Conservation (phyloP, 2,797 vertebrate species). For the Avahi laniger region DNA sequence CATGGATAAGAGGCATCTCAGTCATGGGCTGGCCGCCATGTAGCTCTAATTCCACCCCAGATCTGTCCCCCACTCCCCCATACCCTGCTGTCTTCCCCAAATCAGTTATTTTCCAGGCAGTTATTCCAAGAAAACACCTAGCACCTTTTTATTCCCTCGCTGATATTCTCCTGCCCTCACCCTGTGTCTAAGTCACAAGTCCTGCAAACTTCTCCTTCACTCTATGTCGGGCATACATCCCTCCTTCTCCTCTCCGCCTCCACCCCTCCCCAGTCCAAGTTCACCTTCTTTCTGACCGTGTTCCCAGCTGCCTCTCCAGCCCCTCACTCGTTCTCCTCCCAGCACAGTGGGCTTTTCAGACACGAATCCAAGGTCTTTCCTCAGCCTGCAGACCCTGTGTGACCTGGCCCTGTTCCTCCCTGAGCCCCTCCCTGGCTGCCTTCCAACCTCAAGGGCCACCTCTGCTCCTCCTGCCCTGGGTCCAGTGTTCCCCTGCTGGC, state of each 20-base stretch:
- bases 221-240: not conserved
- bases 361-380: not conserved
- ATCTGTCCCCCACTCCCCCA: not conserved
- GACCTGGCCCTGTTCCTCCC: not conserved
- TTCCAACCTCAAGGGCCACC: not conserved
- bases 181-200: not conserved
- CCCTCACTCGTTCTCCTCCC: not conserved
- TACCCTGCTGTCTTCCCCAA: not conserved
- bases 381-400: not conserved
- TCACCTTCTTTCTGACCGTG: not conserved
- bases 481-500: not conserved
- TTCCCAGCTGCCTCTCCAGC: not conserved
- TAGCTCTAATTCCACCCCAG: not conserved
- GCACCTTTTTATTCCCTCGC: not conserved
- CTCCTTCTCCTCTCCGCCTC: not conserved
- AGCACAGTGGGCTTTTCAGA: not conserved
- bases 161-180: not conserved
- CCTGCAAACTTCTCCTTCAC: not conserved
- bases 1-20: not conserved
- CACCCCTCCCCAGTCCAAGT: not conserved
- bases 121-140: not conserved
- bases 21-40: not conserved
- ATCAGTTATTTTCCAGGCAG: not conserved
- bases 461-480: not conserved
- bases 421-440: not conserved